Percentiles rank a stretch among this genome's conserved stretches.
Conservation (phyloP, 2,888 invertebrate species). For the Ischnus inquisitorius region DNA sequence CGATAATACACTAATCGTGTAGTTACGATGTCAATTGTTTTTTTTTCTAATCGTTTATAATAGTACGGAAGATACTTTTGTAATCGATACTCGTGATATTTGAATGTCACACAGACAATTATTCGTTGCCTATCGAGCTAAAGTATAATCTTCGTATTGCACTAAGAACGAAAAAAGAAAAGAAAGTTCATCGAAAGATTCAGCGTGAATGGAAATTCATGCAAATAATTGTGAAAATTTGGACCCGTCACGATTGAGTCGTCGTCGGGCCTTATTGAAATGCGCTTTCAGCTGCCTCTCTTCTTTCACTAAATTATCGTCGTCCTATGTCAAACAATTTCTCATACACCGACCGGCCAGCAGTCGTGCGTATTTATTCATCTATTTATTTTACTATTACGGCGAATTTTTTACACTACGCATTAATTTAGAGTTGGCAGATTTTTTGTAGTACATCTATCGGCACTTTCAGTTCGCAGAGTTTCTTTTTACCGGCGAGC, state of each 20-base stretch:
- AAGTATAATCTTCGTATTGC: slow-evolving; percentile 3
- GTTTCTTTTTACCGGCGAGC: background rate
- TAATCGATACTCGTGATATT: background rate
- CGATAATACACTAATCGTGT: slow-evolving; percentile 17
- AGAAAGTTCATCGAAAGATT: slow-evolving; percentile 10
- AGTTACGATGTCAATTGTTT: background rate
- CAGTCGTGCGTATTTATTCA: slow-evolving; percentile 57
- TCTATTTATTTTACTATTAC: slow-evolving; percentile 41
- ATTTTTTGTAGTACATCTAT: slow-evolving; percentile 39
- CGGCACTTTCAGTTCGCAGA: slow-evolving; percentile 32
- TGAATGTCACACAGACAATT: background rate
- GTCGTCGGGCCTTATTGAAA: slow-evolving; percentile 50
- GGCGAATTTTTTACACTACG: slow-evolving; percentile 19
- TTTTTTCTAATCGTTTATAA: slow-evolving; percentile 3
- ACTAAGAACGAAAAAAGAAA: background rate
- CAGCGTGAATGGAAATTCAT: slow-evolving; percentile 37
- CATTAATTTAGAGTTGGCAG: slow-evolving; percentile 45
- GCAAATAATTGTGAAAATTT: slow-evolving; percentile 46
- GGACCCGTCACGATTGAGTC: slow-evolving; percentile 17
- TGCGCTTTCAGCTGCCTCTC: slow-evolving; percentile 54
- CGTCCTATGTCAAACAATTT: slow-evolving; percentile 34
- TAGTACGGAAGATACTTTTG: slow-evolving; percentile 15
- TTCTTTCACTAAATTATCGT: slow-evolving; percentile 47
- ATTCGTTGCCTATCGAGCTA: slow-evolving; percentile 12
- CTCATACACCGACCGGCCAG: slow-evolving; percentile 67